Conservation (phyloP, 2,113 vertebrate species). For the Nycticebus coucang region DNA sequence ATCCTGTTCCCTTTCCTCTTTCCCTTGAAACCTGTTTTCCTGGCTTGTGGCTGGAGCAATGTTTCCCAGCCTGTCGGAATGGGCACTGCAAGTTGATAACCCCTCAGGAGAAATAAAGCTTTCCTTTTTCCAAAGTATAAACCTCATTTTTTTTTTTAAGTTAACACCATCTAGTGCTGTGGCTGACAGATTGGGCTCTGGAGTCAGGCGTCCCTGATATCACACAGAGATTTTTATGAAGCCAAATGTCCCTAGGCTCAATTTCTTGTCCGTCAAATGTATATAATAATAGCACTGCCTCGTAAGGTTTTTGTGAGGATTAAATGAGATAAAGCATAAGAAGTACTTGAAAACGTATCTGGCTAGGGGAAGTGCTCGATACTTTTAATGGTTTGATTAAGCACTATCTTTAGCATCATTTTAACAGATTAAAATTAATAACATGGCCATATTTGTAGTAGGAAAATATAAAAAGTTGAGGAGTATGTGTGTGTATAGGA, state of each 20-base stretch:
- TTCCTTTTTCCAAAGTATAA: too few relatives aligned
- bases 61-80: too few relatives aligned
- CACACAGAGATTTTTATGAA: not conserved
- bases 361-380: not conserved
- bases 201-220: not conserved
- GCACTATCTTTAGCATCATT: not conserved
- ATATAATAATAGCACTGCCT: not conserved
- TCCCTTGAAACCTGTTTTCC: too few relatives aligned
- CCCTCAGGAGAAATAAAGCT: too few relatives aligned
- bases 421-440: slow-evolving; percentile 1
- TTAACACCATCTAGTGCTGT: not conserved
- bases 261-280: not conserved
- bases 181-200: not conserved
- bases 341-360: not conserved
- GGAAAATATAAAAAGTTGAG: not conserved
- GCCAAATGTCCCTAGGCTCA: not conserved
- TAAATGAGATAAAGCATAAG: not conserved
- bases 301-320: not conserved
- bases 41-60: too few relatives aligned
- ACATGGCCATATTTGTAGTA: not conserved
- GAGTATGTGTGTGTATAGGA: fast-evolving
- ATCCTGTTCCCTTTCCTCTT: too few relatives aligned
- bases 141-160: too few relatives aligned
- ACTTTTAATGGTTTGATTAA: not conserved
- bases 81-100: too few relatives aligned